These are phyloP conservation scores for Pollicipes pollicipes DNA, from an alignment of 1,140 invertebrate genomes.

Conservation along the genomic window DNA sequence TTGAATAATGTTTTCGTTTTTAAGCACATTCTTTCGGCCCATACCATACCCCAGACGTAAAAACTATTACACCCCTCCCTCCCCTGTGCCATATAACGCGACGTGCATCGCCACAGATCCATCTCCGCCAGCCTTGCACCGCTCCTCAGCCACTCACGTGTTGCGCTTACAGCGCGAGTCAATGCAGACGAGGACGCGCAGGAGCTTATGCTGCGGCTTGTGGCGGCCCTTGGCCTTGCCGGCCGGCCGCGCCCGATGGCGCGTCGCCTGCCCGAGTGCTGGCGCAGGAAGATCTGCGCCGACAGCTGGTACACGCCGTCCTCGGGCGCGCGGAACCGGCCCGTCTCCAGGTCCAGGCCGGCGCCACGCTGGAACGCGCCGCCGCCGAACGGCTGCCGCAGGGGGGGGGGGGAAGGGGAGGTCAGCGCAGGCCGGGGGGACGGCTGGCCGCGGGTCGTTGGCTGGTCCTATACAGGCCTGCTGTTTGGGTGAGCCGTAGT, in stretches of 20 bases:
- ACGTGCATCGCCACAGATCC: too few species aligned
- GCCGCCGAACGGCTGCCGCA: not conserved
- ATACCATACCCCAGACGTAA: too few species aligned
- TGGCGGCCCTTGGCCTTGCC: not conserved
- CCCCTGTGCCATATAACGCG: too few species aligned
- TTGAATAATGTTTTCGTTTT: too few species aligned
- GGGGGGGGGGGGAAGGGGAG: too few species aligned
- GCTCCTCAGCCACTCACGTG: not conserved
- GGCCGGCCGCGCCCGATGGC: not conserved
- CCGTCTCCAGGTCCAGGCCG: not conserved
- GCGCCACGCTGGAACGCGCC: not conserved
- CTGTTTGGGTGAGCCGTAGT: too few species aligned
- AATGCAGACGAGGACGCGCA: not conserved
- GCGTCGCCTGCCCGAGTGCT: not conserved
- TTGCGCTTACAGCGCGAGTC: not conserved
- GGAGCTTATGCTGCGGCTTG: not conserved
- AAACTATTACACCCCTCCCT: too few species aligned
- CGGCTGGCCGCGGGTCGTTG: too few species aligned
- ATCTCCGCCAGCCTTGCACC: too few species aligned
- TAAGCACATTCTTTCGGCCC: too few species aligned
- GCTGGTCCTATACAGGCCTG: too few species aligned
- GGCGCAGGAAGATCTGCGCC: not conserved
- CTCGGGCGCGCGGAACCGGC: not conserved
- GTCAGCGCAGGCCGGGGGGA: too few species aligned
- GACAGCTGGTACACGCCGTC: not conserved